Base-by-base conservation (phyloP, 2,888 invertebrate species). In the Mactromeris polynyma region DNA sequence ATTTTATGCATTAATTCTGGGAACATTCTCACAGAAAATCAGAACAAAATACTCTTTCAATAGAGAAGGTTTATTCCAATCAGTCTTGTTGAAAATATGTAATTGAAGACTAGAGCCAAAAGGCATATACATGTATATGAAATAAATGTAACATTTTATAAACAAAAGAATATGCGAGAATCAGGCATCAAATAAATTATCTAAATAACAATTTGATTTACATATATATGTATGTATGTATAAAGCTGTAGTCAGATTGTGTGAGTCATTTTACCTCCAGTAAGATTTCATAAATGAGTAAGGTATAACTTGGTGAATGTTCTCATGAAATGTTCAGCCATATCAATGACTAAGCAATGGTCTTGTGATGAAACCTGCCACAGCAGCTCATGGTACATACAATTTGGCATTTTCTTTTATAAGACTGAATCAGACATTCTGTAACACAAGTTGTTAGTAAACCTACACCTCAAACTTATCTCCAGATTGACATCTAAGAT, bases 1-100 rank as follows among this genome's bases (percentile, higher is more conserved):
- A 73, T 36, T 73, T 33, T 33, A 73, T 36, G 36, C 36, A 73
- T 73, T 36, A 73, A 73, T 26, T 73, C 73, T 73, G 31, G 73
- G 73, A 36, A 73, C 4, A 36, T 73, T 73, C 73, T 73, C 33
- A 19, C 19, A 73, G 73, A 73, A 33, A 31, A 33, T 73, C 36
- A 73, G 73, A 36, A n/a, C 26, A 58, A 58, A 36, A 36, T 33
- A 19, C 33, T 0, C 26, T 19, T 73, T 33, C 14, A 33, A 36
- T 31, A 73, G 36, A 73, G 9, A 58, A 11, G 0, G 58, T 64
- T 64, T 64, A 21, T 21, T 2, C 6, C n/a, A 58, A 64, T n/a
- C n/a, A 26, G 58, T 26, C 58, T n/a, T 4, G 9, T 0, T 64
- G 58, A 64, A 26, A 46, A 46, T 7, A 21, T 58, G n/a, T 58